A percentile compares a stretch with the other conserved stretches of the same genome.
These are phyloP conservation scores for Ctena decussata DNA, from an alignment of 2,888 invertebrate species.

Conservation along the genomic window DNA sequence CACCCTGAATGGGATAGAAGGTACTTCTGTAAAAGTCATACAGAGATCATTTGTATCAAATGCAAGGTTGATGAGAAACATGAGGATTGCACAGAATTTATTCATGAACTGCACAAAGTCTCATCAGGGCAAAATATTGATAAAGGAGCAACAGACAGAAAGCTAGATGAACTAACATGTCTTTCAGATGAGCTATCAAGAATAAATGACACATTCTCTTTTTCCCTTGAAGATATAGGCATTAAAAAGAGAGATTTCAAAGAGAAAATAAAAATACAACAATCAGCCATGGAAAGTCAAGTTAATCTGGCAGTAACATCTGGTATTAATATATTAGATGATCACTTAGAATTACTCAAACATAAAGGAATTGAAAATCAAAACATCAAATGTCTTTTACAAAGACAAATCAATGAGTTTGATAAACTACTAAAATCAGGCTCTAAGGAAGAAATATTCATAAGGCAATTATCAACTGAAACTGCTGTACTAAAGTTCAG, in stretches of 20 bases:
- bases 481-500: neutral
- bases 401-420: neutral
- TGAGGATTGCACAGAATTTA: neutral
- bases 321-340: no score
- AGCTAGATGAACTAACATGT: neutral
- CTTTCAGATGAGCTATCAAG: neutral
- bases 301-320: no score
- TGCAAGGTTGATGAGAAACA: neutral
- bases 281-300: neutral
- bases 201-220: neutral
- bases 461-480: neutral
- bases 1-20: neutral
- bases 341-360: neutral
- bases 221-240: neutral
- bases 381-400: neutral
- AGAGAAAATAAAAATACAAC: neutral
- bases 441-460: neutral
- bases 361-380: neutral
- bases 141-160: neutral
- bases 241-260: neutral
- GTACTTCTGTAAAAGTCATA: neutral
- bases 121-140: neutral
- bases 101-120: neutral
- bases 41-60: neutral
- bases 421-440: neutral